Percentiles rank a stretch among this genome's conserved stretches.
phyloP scores from a whole-genome alignment of 2,888 invertebrate species.

The Andrena haemorrhoa region DNA sequence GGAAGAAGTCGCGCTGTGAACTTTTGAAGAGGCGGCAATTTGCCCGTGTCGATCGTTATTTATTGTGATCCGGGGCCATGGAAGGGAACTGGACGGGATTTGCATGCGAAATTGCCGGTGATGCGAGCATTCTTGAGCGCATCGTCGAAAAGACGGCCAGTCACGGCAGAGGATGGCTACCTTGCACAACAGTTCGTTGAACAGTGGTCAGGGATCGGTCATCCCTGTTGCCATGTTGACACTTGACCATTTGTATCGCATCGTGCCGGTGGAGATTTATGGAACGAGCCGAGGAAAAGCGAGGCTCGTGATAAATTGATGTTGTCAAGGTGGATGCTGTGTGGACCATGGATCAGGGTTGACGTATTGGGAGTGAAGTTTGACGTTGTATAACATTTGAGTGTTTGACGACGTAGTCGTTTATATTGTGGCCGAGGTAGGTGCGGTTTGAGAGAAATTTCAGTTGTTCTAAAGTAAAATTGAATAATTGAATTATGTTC shows the following conservation, averaged over 20 bases:
- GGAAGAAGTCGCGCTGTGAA: conserved; percentile 20
- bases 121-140: conserved; percentile 58
- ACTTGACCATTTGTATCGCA: conserved; percentile 76
- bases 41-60: conserved; percentile 75
- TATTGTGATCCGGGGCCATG: conserved; percentile 71
- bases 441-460: too few species aligned
- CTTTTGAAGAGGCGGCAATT: conserved; percentile 62
- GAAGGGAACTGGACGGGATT: conserved; percentile 62
- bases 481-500: too few species aligned
- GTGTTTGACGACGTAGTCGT: background rate
- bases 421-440: too few species aligned
- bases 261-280: conserved; percentile 67
- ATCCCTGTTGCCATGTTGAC: conserved; percentile 73
- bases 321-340: conserved; percentile 51
- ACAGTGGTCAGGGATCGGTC: conserved; percentile 67
- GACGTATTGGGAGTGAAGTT: conserved; percentile 62
- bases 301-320: conserved; percentile 57
- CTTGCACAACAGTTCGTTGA: conserved; percentile 70
- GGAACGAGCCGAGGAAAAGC: conserved; percentile 35
- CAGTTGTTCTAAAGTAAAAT: too few species aligned
- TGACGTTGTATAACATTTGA: background rate
- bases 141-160: conserved; percentile 28
- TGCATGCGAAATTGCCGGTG: conserved; percentile 76
- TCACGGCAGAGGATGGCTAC: conserved; percentile 38
- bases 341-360: conserved; percentile 51